Evolutionary conservation across 2,888 invertebrate species (phyloP).

Genomic region (Slavum lentiscoides): DNA sequence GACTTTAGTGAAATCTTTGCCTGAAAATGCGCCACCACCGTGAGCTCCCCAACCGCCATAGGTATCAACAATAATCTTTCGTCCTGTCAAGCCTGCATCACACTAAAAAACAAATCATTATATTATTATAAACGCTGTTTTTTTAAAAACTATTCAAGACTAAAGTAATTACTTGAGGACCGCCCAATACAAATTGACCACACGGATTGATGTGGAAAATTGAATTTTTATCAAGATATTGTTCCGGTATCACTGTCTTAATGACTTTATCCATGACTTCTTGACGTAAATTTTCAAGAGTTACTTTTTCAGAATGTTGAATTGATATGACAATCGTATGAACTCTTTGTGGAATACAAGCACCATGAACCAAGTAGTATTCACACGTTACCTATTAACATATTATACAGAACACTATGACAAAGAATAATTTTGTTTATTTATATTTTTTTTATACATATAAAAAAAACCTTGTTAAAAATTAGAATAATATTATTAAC

Average conservation of each 20-base stretch:
- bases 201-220: constrained; percentile 96
- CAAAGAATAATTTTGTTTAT: no score
- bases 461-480: no score
- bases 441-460: no score
- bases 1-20: constrained; percentile 97
- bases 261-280: constrained; percentile 89
- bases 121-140: background rate
- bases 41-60: constrained; percentile 99
- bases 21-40: constrained; percentile 98
- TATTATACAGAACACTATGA: background rate
- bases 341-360: constrained; percentile 90
- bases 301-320: constrained; percentile 92
- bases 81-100: constrained; percentile 94
- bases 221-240: constrained; percentile 88
- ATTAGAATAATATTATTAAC: no score
- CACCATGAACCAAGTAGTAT: constrained; percentile 88
- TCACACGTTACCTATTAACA: constrained; percentile 85
- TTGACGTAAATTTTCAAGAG: constrained; percentile 77
- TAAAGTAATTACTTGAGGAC: constrained; percentile 77
- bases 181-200: constrained; percentile 93
- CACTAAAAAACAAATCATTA: constrained; percentile 65
- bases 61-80: constrained; percentile 99
- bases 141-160: background rate
- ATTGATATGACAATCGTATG: constrained; percentile 97
- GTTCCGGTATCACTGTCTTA: constrained; percentile 86